Evolutionary conservation across 2,888 invertebrate species (phyloP).

Genomic region (Loripinus fragilis): DNA sequence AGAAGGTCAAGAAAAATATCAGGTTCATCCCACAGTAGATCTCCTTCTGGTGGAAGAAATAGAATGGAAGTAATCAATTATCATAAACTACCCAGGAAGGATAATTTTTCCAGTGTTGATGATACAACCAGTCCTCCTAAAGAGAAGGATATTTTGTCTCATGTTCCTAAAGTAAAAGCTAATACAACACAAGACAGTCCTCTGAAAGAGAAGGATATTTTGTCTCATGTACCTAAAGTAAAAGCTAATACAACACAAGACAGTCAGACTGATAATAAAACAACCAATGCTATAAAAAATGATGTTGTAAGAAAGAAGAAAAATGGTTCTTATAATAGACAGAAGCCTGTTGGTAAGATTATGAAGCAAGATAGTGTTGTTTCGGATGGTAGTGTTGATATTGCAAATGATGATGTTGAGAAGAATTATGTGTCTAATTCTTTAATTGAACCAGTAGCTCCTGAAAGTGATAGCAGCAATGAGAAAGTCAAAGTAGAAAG

Average conservation of each 20-base stretch:
- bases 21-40: constrained; percentile 66
- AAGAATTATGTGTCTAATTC: not conserved
- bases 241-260: not conserved
- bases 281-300: not conserved
- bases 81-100: constrained; percentile 78
- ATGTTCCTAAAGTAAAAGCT: constrained; percentile 42
- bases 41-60: constrained; percentile 70
- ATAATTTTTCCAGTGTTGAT: constrained; percentile 82
- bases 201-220: constrained; percentile 71
- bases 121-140: constrained; percentile 81
- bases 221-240: constrained; percentile 59
- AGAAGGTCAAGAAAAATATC: constrained; percentile 40
- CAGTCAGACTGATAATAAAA: not conserved
- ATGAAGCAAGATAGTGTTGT: constrained; percentile 2
- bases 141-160: constrained; percentile 71
- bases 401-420: not conserved
- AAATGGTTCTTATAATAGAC: not conserved
- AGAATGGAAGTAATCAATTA: constrained; percentile 73
- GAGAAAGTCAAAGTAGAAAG: not conserved
- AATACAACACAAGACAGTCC: not conserved
- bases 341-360: not conserved
- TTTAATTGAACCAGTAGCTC: too few species aligned
- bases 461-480: too few species aligned
- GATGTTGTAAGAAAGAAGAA: not conserved
- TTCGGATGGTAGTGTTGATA: not conserved